Base-by-base conservation (phyloP, 1,140 invertebrate genomes). In the Holcopasites calliopsidis region DNA sequence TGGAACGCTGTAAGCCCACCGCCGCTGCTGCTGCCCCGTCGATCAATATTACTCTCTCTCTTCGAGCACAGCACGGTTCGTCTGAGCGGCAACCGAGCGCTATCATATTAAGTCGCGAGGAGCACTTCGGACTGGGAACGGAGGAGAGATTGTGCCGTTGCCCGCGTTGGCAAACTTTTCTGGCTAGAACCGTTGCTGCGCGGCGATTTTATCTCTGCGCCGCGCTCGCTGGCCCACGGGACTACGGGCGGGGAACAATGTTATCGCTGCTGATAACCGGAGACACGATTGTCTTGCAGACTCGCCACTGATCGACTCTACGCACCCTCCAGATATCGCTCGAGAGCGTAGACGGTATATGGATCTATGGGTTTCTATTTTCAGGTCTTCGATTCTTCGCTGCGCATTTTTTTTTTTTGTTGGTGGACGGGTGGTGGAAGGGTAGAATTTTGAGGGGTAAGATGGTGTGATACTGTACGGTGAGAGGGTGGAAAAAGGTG, bases 1-100 rank as follows among this genome's bases (percentile, higher is more conserved):
- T 72, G 66, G 74, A 66, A 84, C 82, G 79, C 82, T 76, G 82
- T 84, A 85, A 85, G 82, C 79, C 76, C 76, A n/a, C 44, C 44
- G 44, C 44, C n/a, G 16, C 44, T n/a, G n/a, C n/a, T n/a, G 61
- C 79, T 76, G 55, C 79, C 77, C 58, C 77, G 83, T 72, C 84
- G 84, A 85, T 85, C 84, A 84, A 85, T 85, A 85, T 85, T 80
- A 84, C 84, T 85, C 84, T 85, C 84, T 85, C 84, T 85, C 84
- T 85, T 85, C 60, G 76, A 82, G 81, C 82, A 80, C 69, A 68
- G 55, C 69, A 84, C 69, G 82, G 81, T 77, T 84, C 77, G 82
- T 83, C 82, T 84, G 81, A 84, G 77, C 82, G 81, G 77, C 77
- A 84, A 84, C 77, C 77, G 77, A 84, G 77, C 82, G 82, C 80